Base-by-base conservation (phyloP, 2,888 invertebrate genomes). In the Tiliacea citrago region DNA sequence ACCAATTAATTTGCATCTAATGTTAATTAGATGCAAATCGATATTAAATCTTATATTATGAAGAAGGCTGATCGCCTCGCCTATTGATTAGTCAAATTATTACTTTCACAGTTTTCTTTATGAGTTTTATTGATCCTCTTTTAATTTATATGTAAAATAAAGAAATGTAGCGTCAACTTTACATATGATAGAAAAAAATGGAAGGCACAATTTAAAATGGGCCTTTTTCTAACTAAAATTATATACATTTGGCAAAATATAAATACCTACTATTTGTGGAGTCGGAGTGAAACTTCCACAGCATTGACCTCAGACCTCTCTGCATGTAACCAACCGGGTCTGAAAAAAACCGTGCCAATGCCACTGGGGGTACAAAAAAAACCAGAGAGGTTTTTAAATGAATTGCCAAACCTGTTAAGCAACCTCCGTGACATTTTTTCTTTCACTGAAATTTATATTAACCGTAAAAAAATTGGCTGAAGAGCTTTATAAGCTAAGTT, bases 261-360 rank as follows among this genome's bases (percentile, higher is more conserved):
- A 16, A 70, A 42, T 60, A 61, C 39, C 68, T 51, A 47, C 57
- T 55, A 10, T 16, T 47, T 58, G 16, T 51, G 18, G 72, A 72
- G 61, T 66, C 51, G 58, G 29, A 85, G 80, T 85, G 86, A 88
- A 91, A 90, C 89, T 83, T 80, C 80, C 68, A 81, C 87, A 89
- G 81, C 87, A 91, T 90, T 93, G 93, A 93, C 92, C 93, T 89
- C 84, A 85, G 87, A 86, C 85, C 85, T 88, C 83, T 84, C 76
- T 73, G 82, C 73, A 86, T 88, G 85, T 88, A 88, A 90, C 88
- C 77, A 86, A 87, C 88, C 83, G 82, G 82, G 87, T 87, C 88
- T 87, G 86, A 88, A 90, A 84, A 90, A 92, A 90, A 39, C 72
- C 81, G 88, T 92, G 93, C 92, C 93, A 93, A 91, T 93, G 93